phyloP scores from a whole-genome alignment of 2,888 invertebrate species.

The Ennomos quercinarius region DNA sequence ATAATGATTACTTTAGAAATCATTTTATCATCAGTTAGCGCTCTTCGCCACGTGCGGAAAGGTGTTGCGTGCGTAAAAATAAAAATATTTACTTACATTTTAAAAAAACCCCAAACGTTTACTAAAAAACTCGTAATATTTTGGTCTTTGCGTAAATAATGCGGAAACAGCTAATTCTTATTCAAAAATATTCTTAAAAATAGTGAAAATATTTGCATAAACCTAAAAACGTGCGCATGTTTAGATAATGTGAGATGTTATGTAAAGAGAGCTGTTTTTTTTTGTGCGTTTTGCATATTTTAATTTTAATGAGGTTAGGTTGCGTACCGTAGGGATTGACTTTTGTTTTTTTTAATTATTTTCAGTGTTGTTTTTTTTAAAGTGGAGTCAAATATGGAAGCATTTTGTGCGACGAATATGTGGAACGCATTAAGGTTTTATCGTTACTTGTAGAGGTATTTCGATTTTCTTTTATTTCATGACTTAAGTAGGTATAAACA shows the following conservation, averaged over 20 bases:
- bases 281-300: conserved; percentile 11
- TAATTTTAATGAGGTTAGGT: conserved; percentile 24
- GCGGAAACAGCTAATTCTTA: conserved; percentile 21
- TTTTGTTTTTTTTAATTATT: background rate
- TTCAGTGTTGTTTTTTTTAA: conserved; percentile 5
- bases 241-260: conserved; percentile 21
- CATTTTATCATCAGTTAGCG: conserved; percentile 34
- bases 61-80: conserved; percentile 31
- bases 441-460: conserved; percentile 1
- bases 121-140: conserved; percentile 23
- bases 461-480: background rate
- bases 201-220: conserved; percentile 46
- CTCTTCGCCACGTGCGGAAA: conserved; percentile 28
- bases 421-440: conserved; percentile 8
- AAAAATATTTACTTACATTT: conserved; percentile 4
- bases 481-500: no score
- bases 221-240: conserved; percentile 26
- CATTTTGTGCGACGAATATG: conserved; percentile 7
- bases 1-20: conserved; percentile 40
- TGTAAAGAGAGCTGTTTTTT: conserved; percentile 23
- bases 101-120: conserved; percentile 12
- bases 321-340: conserved; percentile 2
- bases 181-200: conserved; percentile 30
- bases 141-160: conserved; percentile 38
- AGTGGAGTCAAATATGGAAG: background rate